phyloP scores from a whole-genome alignment of 2,113 vertebrate genomes.

The Bostrychus sinensis region DNA sequence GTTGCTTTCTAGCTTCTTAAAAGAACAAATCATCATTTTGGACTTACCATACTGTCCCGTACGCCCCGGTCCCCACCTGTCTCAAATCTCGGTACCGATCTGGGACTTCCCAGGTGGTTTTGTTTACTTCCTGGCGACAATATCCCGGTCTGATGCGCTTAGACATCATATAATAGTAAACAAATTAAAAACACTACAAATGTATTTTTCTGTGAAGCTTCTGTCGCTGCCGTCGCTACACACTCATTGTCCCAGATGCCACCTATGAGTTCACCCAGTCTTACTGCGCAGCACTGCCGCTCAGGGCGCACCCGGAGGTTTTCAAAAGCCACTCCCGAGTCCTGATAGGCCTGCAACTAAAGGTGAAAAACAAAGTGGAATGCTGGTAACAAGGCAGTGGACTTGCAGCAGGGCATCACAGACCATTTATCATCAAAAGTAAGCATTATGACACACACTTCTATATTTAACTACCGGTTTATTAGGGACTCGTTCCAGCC shows the following conservation, averaged over 20 bases:
- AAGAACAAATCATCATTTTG: not conserved
- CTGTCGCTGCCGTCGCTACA: constrained; percentile 45
- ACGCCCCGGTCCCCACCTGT: constrained; percentile 92
- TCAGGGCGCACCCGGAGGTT: constrained; percentile 65
- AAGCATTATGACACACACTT: not conserved
- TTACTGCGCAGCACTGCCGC: constrained; percentile 49
- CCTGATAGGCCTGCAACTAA: constrained; percentile 26
- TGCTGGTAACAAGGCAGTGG: not conserved
- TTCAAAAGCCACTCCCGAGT: constrained; percentile 67
- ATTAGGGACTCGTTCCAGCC: not conserved
- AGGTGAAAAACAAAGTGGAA: constrained; percentile 34
- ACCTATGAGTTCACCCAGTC: constrained; percentile 47
- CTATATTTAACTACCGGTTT: too few species aligned
- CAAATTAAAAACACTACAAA: accelerated
- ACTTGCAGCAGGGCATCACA: not conserved
- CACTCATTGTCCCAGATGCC: constrained; percentile 61
- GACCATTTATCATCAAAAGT: too few species aligned
- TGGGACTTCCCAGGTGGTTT: constrained; percentile 91
- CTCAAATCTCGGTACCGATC: constrained; percentile 88
- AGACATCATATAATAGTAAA: constrained; percentile 56
- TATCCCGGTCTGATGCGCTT: constrained; percentile 81
- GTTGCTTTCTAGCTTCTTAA: not conserved
- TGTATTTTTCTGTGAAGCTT: not conserved
- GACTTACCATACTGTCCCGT: constrained; percentile 95
- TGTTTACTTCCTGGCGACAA: constrained; percentile 88